These are phyloP conservation scores for Carposina sasakii DNA, from an alignment of 1,140 invertebrate species.

Conservation along the genomic window DNA sequence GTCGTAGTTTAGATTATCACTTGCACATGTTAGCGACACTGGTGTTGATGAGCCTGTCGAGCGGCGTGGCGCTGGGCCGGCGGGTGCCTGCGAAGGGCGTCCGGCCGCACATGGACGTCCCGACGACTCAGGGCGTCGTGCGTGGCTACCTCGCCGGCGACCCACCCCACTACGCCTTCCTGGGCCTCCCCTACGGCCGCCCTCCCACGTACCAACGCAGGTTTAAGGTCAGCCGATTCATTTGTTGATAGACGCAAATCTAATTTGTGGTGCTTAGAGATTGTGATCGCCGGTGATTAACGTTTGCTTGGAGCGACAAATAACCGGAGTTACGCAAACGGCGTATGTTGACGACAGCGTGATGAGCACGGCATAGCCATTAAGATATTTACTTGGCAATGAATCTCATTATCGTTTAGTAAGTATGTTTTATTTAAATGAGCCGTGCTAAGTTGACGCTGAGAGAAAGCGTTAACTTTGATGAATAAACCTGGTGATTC, in stretches of 20 bases:
- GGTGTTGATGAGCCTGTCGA: constrained; percentile 18
- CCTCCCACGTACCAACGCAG: constrained; percentile 36
- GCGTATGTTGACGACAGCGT: too few relatives aligned
- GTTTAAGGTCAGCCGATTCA: constrained; percentile 50
- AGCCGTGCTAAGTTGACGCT: too few relatives aligned
- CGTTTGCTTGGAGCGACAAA: too few relatives aligned
- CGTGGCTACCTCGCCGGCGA: constrained; percentile 42
- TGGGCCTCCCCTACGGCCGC: constrained; percentile 54
- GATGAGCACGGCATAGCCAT: too few relatives aligned
- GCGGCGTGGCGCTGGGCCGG: constrained; percentile 10
- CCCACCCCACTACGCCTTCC: constrained; percentile 50
- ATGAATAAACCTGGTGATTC: too few relatives aligned
- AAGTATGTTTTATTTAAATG: too few relatives aligned
- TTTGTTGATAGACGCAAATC: constrained; percentile 32
- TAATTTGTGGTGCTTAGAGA: constrained; percentile 16
- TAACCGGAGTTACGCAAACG: too few relatives aligned
- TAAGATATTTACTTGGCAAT: too few relatives aligned
- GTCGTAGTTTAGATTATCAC: too few relatives aligned
- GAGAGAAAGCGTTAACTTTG: too few relatives aligned
- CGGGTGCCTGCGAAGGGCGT: not conserved
- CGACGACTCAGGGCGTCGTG: constrained; percentile 42
- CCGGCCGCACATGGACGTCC: constrained; percentile 33
- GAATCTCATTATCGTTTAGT: too few relatives aligned
- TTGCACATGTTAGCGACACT: constrained; percentile 1
- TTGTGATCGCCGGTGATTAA: constrained; percentile 29